Conservation (phyloP, 2,888 invertebrate genomes). For the Arenicola marina region DNA sequence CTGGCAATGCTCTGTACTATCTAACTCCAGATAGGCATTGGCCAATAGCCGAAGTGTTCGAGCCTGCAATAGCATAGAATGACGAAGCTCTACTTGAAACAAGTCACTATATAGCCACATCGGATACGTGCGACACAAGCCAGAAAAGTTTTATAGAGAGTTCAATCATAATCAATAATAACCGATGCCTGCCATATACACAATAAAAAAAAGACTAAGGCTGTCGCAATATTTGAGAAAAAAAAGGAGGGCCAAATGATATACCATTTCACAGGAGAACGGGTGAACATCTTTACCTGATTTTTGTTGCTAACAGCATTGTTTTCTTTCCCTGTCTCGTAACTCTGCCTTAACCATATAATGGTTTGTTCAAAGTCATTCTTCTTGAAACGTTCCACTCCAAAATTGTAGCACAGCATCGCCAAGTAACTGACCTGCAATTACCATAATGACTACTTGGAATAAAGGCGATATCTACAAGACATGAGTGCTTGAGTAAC, state of each 20-base stretch:
- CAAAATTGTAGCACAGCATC: constrained; percentile 56
- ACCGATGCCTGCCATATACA: background rate
- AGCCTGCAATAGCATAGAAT: constrained; percentile 38
- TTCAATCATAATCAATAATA: background rate
- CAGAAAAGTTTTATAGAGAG: background rate
- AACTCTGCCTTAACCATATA: constrained; percentile 50
- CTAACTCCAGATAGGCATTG: constrained; percentile 49
- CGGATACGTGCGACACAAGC: too few relatives aligned
- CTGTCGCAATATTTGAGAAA: too few relatives aligned
- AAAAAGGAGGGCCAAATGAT: too few relatives aligned
- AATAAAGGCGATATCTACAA: too few relatives aligned
- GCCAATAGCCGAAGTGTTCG: constrained; percentile 51
- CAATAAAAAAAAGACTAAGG: too few relatives aligned
- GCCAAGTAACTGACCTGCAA: constrained; percentile 30
- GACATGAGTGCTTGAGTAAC: too few relatives aligned
- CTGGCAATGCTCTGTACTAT: constrained; percentile 39
- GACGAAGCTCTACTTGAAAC: too few relatives aligned
- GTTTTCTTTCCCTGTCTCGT: constrained; percentile 46
- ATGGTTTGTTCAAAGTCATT: constrained; percentile 38
- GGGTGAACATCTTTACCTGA: constrained; percentile 49
- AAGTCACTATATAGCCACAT: too few relatives aligned
- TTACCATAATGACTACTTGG: too few relatives aligned
- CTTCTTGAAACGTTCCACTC: constrained; percentile 50
- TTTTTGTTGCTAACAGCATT: constrained; percentile 35
- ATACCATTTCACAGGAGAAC: too few relatives aligned